phyloP scores from a whole-genome alignment of 2,113 vertebrate species.

The Sterrhoptilus dennistouni region DNA sequence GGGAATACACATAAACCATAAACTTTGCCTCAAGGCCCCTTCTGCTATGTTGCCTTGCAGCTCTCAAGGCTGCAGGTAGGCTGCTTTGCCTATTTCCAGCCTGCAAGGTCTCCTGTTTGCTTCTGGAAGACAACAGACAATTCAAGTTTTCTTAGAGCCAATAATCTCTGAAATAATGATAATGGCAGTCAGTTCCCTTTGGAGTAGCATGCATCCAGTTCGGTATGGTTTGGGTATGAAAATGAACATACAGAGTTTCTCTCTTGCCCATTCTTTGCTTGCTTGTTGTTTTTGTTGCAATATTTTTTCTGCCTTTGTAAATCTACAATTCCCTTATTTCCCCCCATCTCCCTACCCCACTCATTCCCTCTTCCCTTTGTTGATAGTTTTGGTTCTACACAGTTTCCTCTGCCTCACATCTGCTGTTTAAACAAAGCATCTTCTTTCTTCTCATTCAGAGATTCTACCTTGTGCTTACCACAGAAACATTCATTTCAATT shows the following conservation, averaged over 20 bases:
- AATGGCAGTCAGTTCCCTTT: background rate
- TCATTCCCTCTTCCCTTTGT: background rate
- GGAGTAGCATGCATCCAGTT: background rate
- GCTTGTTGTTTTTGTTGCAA: background rate
- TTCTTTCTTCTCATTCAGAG: background rate
- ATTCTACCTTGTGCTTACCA: background rate
- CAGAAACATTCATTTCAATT: background rate
- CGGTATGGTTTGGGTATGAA: background rate
- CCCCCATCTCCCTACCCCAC: fast-evolving
- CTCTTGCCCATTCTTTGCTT: background rate
- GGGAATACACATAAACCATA: background rate
- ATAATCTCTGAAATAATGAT: background rate
- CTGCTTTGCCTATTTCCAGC: background rate
- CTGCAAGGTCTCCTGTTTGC: background rate
- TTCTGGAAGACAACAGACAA: background rate
- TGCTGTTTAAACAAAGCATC: background rate
- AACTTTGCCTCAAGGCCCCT: background rate
- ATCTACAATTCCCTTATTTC: fast-evolving
- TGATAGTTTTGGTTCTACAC: background rate
- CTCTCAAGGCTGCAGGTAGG: background rate
- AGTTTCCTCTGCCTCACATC: background rate
- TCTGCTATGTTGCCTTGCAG: fast-evolving
- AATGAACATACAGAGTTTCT: background rate
- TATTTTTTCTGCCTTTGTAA: background rate
- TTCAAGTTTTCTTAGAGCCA: background rate